These are phyloP conservation scores for Pseudachorutes palmiensis DNA, from an alignment of 1,140 invertebrate genomes.

Conservation along the genomic window DNA sequence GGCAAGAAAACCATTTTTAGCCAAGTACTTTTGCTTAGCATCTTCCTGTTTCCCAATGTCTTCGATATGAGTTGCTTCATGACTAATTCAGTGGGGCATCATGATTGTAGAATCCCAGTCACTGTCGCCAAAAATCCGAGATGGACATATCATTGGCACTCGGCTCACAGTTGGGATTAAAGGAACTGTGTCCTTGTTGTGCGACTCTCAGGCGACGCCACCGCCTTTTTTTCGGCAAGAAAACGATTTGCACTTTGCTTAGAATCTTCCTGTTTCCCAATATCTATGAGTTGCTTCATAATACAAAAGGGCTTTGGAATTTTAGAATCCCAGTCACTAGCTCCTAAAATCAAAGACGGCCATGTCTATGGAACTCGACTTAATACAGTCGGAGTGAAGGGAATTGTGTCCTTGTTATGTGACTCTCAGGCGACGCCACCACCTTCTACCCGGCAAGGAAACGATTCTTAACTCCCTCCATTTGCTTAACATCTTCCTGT, in stretches of 20 bases:
- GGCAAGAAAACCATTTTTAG: slow-evolving; percentile 28
- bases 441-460: neutral
- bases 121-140: slow-evolving; percentile 47
- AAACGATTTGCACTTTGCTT: neutral
- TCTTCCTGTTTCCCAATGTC: neutral
- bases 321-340: neutral
- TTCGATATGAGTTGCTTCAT: too few species aligned
- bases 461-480: neutral
- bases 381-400: slow-evolving; percentile 11
- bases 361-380: slow-evolving; percentile 19
- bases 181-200: slow-evolving; percentile 20
- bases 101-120: slow-evolving; percentile 25
- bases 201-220: slow-evolving; percentile 36
- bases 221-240: slow-evolving; percentile 38
- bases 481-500: neutral
- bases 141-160: slow-evolving; percentile 38
- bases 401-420: neutral
- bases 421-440: neutral
- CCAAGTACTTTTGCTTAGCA: neutral
- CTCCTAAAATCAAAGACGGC: slow-evolving; percentile 20
- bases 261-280: neutral
- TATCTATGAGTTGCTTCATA: too few species aligned
- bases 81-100: neutral
- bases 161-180: slow-evolving; percentile 1
- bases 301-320: too few species aligned